Evolutionary conservation across 2,113 vertebrate genomes (phyloP).

Genomic region (Loxodonta africana): DNA sequence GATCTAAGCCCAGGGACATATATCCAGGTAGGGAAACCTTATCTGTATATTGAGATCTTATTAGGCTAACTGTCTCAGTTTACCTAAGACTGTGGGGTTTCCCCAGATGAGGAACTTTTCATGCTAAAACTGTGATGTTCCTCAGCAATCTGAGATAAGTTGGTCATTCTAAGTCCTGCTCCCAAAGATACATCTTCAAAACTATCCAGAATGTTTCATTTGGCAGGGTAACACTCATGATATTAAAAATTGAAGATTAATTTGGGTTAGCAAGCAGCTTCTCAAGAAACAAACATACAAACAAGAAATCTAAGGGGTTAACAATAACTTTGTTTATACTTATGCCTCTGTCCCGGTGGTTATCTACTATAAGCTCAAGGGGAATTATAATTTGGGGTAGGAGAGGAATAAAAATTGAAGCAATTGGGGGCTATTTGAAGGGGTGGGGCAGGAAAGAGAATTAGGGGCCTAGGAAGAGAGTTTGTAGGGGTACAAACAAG

Average conservation of each 20-base stretch:
- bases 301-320: background rate
- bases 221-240: background rate
- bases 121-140: background rate
- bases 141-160: background rate
- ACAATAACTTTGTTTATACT: background rate
- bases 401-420: background rate
- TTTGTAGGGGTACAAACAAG: background rate
- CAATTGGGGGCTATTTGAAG: background rate
- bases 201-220: background rate
- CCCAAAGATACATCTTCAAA: background rate
- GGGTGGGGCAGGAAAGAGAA: background rate
- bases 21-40: background rate
- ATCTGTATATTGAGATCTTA: too few species aligned
- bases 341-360: background rate
- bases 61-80: background rate
- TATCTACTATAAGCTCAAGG: background rate
- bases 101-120: fast-evolving
- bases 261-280: background rate
- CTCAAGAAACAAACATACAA: background rate
- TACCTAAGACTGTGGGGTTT: background rate
- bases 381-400: background rate
- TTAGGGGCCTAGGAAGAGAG: background rate
- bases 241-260: constrained; percentile 15
- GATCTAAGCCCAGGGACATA: too few species aligned
- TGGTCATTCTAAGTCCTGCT: background rate